Conservation (phyloP, 2,113 vertebrate genomes). For the Tamias sibiricus region DNA sequence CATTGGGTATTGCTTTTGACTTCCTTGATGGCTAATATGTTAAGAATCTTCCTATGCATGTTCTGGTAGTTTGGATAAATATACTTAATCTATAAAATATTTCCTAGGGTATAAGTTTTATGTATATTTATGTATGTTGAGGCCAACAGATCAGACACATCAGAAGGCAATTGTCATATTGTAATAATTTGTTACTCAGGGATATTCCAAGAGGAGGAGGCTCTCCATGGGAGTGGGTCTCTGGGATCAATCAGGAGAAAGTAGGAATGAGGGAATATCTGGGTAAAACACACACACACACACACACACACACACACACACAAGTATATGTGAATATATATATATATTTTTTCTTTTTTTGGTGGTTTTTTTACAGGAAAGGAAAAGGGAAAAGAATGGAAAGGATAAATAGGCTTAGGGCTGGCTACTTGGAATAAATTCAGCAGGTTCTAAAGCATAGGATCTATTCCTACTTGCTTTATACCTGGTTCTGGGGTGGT, state of each 20-base stretch:
- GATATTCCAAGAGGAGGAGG: not conserved
- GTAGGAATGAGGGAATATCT: too few relatives aligned
- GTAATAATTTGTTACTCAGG: not conserved
- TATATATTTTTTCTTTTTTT: too few relatives aligned
- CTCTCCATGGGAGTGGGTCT: not conserved
- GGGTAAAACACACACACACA: not conserved
- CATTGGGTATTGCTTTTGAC: not conserved
- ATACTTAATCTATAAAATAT: too few relatives aligned
- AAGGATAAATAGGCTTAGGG: too few relatives aligned
- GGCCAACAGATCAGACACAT: not conserved
- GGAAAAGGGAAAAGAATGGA: too few relatives aligned
- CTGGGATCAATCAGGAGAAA: not conserved
- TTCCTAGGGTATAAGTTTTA: not conserved
- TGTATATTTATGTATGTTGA: not conserved
- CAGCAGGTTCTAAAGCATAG: not conserved
- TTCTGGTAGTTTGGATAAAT: not conserved
- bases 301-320: not conserved
- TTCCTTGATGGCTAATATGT: not conserved
- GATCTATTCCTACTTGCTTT: not conserved
- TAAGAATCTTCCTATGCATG: not conserved
- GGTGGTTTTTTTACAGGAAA: not conserved
- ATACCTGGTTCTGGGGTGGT: not conserved
- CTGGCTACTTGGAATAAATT: too few relatives aligned
- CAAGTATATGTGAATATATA: not conserved
- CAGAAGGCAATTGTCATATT: too few relatives aligned